phyloP scores from a whole-genome alignment of 2,797 vertebrate species.

The Selene dorsalis region DNA sequence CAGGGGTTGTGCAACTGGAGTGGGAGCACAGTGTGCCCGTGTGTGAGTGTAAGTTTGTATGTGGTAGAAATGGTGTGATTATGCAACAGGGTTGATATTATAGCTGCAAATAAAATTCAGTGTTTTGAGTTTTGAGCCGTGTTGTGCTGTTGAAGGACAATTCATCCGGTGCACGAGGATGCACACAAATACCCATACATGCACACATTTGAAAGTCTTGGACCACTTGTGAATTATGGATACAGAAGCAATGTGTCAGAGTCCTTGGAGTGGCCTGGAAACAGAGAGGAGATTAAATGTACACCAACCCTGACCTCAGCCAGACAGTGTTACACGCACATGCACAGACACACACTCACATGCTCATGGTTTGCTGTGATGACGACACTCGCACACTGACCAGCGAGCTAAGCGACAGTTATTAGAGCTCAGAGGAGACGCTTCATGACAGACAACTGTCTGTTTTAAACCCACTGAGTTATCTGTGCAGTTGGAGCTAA shows the following conservation, averaged over 20 bases:
- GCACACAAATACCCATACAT: conserved; percentile 3
- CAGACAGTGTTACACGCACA: conserved; percentile 71
- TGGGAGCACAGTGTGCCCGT: conserved; percentile 60
- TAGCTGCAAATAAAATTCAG: conserved; percentile 55
- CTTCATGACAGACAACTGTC: conserved; percentile 34
- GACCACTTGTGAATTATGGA: conserved; percentile 75
- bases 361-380: conserved; percentile 40
- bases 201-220: conserved; percentile 35
- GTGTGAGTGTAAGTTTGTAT: conserved; percentile 64
- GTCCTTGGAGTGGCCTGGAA: conserved; percentile 80
- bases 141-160: conserved; percentile 39
- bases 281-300: conserved; percentile 78
- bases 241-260: conserved; percentile 71
- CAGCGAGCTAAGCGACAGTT: conserved; percentile 45
- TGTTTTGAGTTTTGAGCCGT: conserved; percentile 24
- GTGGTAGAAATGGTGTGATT: conserved; percentile 61
- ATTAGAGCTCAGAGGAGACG: conserved; percentile 42
- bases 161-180: neutral
- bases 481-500: neutral
- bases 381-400: conserved; percentile 49
- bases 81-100: conserved; percentile 71
- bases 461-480: conserved; percentile 16
- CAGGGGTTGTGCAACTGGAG: conserved; percentile 76
- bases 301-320: conserved; percentile 73
- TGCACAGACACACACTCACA: conserved; percentile 47